Conservation (phyloP, 2,113 vertebrate species). For the Malurus cyaneus region DNA sequence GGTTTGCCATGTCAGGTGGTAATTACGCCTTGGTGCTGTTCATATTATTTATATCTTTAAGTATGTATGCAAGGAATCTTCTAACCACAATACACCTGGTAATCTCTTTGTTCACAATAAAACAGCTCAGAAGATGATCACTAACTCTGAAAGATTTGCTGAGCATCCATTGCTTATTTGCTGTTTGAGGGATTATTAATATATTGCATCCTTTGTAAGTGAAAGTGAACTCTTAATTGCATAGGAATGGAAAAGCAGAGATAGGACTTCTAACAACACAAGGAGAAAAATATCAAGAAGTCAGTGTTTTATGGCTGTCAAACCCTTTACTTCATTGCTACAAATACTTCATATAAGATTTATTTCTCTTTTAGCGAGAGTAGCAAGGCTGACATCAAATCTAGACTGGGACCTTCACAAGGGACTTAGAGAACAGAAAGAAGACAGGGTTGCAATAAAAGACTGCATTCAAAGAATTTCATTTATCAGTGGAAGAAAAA, state of each 20-base stretch:
- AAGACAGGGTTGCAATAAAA: not conserved
- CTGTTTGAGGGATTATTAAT: not conserved
- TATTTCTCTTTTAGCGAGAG: not conserved
- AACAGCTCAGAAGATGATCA: not conserved
- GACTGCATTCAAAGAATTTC: not conserved
- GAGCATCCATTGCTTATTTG: not conserved
- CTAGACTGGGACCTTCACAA: not conserved
- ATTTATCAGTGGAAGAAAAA: not conserved
- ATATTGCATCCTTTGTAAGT: not conserved
- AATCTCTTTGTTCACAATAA: constrained; percentile 31
- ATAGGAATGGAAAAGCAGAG: not conserved
- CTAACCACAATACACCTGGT: not conserved
- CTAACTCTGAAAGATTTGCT: not conserved
- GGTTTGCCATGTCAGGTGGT: constrained; percentile 29
- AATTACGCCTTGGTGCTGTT: constrained; percentile 36
- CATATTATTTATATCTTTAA: constrained; percentile 56
- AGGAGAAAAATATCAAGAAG: not conserved
- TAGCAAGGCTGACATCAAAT: not conserved
- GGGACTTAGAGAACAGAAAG: not conserved
- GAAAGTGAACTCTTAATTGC: not conserved
- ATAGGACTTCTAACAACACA: not conserved
- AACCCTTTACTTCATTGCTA: not conserved
- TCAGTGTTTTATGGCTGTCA: not conserved
- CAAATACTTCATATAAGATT: not conserved
- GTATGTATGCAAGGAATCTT: constrained; percentile 31